These are phyloP conservation scores for Pampus argenteus DNA, from an alignment of 2,797 vertebrate genomes.

Conservation along the genomic window DNA sequence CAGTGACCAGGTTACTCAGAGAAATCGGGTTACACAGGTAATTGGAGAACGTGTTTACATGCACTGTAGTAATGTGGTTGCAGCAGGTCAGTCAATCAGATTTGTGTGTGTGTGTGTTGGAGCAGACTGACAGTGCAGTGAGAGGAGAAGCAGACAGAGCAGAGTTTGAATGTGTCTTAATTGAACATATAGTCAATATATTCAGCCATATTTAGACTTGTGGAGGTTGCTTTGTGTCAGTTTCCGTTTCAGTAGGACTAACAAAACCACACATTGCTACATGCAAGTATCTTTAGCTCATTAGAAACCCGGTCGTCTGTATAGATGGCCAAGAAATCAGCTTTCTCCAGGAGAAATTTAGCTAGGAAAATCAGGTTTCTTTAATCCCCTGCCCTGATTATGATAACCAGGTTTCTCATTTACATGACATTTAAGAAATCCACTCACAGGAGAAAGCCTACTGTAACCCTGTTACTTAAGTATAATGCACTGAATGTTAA, in stretches of 20 bases:
- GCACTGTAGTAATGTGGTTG: background rate
- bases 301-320: background rate
- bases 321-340: background rate
- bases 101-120: background rate
- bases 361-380: conserved; percentile 11
- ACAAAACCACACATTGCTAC: too few relatives aligned
- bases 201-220: background rate
- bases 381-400: background rate
- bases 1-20: background rate
- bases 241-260: background rate
- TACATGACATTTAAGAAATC: background rate
- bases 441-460: background rate
- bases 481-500: conserved; percentile 40
- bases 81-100: background rate
- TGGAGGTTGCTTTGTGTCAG: background rate
- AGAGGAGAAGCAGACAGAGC: too few relatives aligned
- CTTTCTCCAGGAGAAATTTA: conserved; percentile 9
- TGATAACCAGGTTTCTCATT: background rate
- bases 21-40: background rate
- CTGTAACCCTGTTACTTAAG: background rate
- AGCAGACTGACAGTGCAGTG: background rate
- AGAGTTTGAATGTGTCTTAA: background rate
- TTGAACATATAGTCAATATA: background rate
- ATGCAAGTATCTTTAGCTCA: too few relatives aligned
- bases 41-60: background rate